Evolutionary conservation across 2,113 vertebrate genomes (phyloP), one percentile per base, ranked within the genome.

Genomic region (Brachypodius melanocephalos): DNA sequence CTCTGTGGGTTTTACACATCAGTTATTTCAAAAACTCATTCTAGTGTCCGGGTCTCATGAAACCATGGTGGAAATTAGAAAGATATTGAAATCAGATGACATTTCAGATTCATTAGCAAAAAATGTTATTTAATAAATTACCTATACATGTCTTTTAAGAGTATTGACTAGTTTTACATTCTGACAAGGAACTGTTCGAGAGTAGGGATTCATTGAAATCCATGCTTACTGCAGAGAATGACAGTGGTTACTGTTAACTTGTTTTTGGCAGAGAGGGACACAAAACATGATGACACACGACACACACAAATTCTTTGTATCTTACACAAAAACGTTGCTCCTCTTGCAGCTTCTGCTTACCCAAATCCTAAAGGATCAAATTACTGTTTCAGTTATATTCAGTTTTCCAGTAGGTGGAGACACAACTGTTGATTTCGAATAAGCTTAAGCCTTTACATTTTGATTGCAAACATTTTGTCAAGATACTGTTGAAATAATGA

Each of bases 321-420:
- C 6, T 88, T 73, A 10, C 9, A 36, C 26, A 36, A 54, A 73
- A 73, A 6, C 10, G 14, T 34, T 66, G 67, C 25, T 82, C 10
- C 17, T 87, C 14, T 80, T 57, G 15, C 52, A 48, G 49, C 42
- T 72, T 89, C n/a, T 42, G 14, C 14, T 61, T 88, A 85, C 31
- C 29, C 21, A n/a, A 3, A 45, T 85, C 43, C 49, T 21, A 54
- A 49, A 72, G 74, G 73, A 89, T 90, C 55, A 72, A 31, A 76
- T 91, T 65, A 73, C 48, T 62, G 18, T 46, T 91, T 55, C n/a
- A 29, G 75, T 88, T 88, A 63, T 91, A 86, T 91, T 90, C 29
- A 34, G 19, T 88, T 91, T 76, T 90, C 74, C 51, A 80, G 85
- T 54, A 95, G 78, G 63, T 91, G 91, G 82, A 94, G 78, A 86